Evolutionary conservation across 2,888 invertebrate species (phyloP).

Genomic region (Alloscopus bannaensis): DNA sequence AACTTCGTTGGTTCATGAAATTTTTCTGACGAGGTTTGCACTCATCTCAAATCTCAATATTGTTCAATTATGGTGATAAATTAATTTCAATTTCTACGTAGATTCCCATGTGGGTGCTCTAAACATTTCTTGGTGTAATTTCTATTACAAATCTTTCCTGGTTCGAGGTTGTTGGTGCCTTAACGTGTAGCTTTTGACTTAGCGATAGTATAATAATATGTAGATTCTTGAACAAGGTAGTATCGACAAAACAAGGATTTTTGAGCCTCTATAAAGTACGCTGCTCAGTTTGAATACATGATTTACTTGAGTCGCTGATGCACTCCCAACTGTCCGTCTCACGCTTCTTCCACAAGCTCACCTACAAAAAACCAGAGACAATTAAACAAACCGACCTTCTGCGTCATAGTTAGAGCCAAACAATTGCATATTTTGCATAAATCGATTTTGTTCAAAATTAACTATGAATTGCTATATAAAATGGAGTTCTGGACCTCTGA

Average conservation of each 20-base stretch:
- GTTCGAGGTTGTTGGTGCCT: background rate
- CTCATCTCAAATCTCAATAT: too few relatives aligned
- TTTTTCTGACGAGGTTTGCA: too few relatives aligned
- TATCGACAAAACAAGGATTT: background rate
- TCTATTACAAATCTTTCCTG: background rate
- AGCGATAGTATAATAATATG: background rate
- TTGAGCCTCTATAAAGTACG: constrained; percentile 40
- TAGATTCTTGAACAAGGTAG: background rate
- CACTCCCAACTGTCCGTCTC: constrained; percentile 71
- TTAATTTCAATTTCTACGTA: background rate
- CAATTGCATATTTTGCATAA: too few relatives aligned
- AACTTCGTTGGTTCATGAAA: too few relatives aligned
- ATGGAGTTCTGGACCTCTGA: too few relatives aligned
- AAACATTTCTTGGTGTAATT: background rate
- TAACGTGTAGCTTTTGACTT: background rate
- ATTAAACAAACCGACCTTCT: too few relatives aligned
- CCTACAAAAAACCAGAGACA: too few relatives aligned
- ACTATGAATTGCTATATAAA: too few relatives aligned
- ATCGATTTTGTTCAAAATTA: too few relatives aligned
- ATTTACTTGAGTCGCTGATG: constrained; percentile 67
- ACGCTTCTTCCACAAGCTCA: constrained; percentile 72
- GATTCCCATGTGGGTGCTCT: background rate
- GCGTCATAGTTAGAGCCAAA: too few relatives aligned
- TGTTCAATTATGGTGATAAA: too few relatives aligned
- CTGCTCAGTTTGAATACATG: constrained; percentile 52